A percentile compares a stretch with the other conserved stretches of the same genome.
phyloP scores from a whole-genome alignment of 2,113 vertebrate genomes.

The Brachypodius melanocephalos region DNA sequence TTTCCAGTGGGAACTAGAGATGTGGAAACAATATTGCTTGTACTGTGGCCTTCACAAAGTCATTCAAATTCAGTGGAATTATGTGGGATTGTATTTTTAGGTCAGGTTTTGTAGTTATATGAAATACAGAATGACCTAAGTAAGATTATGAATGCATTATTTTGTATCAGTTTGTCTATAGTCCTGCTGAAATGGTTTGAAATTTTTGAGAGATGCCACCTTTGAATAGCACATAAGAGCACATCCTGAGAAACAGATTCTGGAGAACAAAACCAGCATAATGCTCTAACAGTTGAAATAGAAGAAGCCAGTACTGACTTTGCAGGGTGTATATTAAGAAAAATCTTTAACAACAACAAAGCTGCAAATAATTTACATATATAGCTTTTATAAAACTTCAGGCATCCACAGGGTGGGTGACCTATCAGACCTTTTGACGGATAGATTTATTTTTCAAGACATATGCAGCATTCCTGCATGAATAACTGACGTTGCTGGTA shows the following conservation, averaged over 20 bases:
- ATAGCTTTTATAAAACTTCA: neutral
- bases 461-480: neutral
- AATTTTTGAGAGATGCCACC: neutral
- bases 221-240: neutral
- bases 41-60: neutral
- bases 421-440: neutral
- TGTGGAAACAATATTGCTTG: neutral
- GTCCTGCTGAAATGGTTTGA: neutral
- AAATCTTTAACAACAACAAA: neutral
- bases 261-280: neutral
- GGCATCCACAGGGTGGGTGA: neutral
- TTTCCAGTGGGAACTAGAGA: neutral
- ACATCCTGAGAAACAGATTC: neutral
- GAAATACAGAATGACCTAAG: neutral
- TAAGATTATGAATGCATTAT: neutral
- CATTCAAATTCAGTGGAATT: neutral
- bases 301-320: neutral
- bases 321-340: neutral
- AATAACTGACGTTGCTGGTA: neutral
- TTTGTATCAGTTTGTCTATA: neutral
- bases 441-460: neutral
- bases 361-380: neutral
- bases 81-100: neutral
- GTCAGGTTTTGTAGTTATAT: neutral
- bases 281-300: neutral